Evolutionary conservation across 2,888 invertebrate species (phyloP).

Genomic region (Lissonota sp.): DNA sequence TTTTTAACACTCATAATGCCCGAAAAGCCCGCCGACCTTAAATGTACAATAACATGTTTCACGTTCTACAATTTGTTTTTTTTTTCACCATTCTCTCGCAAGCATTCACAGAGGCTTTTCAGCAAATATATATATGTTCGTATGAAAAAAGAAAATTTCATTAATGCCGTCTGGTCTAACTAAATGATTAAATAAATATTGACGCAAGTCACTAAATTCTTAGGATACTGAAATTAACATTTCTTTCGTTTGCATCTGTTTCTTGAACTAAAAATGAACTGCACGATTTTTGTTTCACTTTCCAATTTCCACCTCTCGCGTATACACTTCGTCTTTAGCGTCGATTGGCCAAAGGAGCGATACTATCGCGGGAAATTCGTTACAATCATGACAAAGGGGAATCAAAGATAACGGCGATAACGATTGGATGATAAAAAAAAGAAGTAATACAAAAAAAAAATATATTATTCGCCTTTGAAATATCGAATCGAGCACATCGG

Average conservation of each 20-base stretch:
- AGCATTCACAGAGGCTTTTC: slow-evolving; percentile 54
- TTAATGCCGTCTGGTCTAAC: slow-evolving; percentile 57
- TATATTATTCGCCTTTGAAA: slow-evolving; percentile 25
- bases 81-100: slow-evolving; percentile 54
- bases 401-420: slow-evolving; percentile 20
- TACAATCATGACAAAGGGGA: slow-evolving; percentile 6
- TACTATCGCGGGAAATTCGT: slow-evolving; percentile 18
- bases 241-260: slow-evolving; percentile 23
- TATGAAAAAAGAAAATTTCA: slow-evolving; percentile 21
- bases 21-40: slow-evolving; percentile 57
- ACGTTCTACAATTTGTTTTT: slow-evolving; percentile 31
- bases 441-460: background rate
- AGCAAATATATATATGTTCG: slow-evolving; percentile 47
- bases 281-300: slow-evolving; percentile 19
- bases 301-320: slow-evolving; percentile 22
- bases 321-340: slow-evolving; percentile 60
- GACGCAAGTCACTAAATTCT: slow-evolving; percentile 13
- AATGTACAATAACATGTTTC: slow-evolving; percentile 48
- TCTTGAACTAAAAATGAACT: slow-evolving; percentile 19
- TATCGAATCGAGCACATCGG: slow-evolving; percentile 47
- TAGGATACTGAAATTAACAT: slow-evolving; percentile 29
- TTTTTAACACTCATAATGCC: slow-evolving; percentile 47
- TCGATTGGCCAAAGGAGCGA: slow-evolving; percentile 58
- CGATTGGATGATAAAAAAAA: slow-evolving; percentile 20
- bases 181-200: slow-evolving; percentile 54